Evolutionary conservation across 2,113 vertebrate genomes (phyloP).

Genomic region (Myotis brandtii): DNA sequence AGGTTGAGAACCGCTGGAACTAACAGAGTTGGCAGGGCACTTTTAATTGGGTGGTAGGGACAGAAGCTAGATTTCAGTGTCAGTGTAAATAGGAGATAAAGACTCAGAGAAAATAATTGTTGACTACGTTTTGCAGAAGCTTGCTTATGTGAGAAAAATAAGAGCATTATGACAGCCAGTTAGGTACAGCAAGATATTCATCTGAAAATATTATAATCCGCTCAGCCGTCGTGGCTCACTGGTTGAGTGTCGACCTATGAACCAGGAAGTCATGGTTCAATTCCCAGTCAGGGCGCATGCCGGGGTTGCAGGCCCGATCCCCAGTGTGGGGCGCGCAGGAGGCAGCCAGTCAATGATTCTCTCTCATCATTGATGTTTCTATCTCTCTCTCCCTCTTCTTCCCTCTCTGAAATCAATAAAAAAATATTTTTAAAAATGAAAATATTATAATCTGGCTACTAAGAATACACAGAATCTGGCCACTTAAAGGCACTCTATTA

Average conservation of each 20-base stretch:
- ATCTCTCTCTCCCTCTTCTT: too few species aligned
- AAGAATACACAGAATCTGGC: background rate
- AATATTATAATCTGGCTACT: background rate
- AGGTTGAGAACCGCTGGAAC: too few species aligned
- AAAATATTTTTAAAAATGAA: background rate
- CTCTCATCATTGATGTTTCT: too few species aligned
- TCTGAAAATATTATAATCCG: background rate
- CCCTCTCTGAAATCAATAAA: too few species aligned
- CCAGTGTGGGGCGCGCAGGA: too few species aligned
- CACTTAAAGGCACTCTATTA: background rate
- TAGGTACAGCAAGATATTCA: background rate
- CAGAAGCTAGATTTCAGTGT: background rate
- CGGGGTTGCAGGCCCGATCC: too few species aligned
- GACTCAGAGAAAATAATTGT: background rate
- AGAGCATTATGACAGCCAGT: background rate
- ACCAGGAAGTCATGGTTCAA: too few species aligned
- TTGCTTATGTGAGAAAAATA: background rate
- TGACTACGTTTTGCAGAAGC: background rate
- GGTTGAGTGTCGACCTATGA: too few species aligned
- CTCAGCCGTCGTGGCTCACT: too few species aligned
- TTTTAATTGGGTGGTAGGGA: background rate
- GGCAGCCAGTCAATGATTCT: too few species aligned
- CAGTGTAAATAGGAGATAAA: background rate
- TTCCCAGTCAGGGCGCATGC: too few species aligned
- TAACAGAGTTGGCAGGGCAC: background rate